Evolutionary conservation across 2,797 vertebrate genomes (phyloP).

Genomic region (Clarias laeviceps): DNA sequence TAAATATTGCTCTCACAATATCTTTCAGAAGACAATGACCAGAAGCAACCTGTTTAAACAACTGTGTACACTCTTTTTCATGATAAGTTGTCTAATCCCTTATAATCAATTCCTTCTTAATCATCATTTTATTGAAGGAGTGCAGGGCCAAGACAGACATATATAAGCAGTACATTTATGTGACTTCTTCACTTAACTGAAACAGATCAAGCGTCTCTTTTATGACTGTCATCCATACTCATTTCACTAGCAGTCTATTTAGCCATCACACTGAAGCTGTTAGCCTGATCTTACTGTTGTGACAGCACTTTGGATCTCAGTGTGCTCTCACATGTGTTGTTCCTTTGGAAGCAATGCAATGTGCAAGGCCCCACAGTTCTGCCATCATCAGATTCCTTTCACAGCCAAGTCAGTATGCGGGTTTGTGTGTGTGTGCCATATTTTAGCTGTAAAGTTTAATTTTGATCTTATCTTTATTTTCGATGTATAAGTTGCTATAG

Average conservation of each 20-base stretch:
- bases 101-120: background rate
- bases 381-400: conserved; percentile 17
- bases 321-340: conserved; percentile 25
- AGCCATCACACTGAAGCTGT: conserved; percentile 33
- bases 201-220: conserved; percentile 13
- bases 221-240: conserved; percentile 63
- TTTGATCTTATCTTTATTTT: conserved; percentile 73
- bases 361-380: conserved; percentile 33
- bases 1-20: background rate
- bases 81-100: background rate
- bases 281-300: conserved; percentile 39
- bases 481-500: conserved; percentile 76
- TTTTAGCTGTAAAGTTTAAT: conserved; percentile 64
- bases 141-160: background rate
- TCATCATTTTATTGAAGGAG: background rate
- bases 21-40: background rate
- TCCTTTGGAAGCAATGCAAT: conserved; percentile 19
- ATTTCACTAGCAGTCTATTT: conserved; percentile 55
- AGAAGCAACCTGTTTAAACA: conserved; percentile 13
- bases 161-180: conserved; percentile 18
- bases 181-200: background rate
- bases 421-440: conserved; percentile 60
- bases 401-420: background rate
- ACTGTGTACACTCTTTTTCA: background rate
- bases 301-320: conserved; percentile 30